Evolutionary conservation across 1,140 invertebrate genomes (phyloP).

Genomic region (Dinothrombium tinctorium): DNA sequence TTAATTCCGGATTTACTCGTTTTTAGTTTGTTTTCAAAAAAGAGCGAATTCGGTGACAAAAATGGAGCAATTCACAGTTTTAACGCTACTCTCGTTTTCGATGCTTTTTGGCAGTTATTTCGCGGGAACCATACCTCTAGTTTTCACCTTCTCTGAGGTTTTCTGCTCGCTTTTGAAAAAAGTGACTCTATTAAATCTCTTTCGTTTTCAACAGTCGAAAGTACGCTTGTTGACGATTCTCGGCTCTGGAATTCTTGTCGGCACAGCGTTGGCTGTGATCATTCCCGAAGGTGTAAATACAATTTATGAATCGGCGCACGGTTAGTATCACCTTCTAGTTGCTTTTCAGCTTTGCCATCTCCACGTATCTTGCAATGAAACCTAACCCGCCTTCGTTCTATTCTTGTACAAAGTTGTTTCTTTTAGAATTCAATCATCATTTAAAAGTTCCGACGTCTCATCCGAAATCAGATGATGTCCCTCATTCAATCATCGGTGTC

Average conservation of each 20-base stretch:
- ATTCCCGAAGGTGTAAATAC: constrained; percentile 93
- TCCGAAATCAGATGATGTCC: constrained; percentile 11
- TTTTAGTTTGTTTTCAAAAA: too few species aligned
- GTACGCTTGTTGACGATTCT: constrained; percentile 76
- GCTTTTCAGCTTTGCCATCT: not conserved
- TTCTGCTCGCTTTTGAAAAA: constrained; percentile 11
- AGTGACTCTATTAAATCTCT: constrained; percentile 11
- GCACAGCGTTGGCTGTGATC: constrained; percentile 87
- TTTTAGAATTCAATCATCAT: constrained; percentile 7
- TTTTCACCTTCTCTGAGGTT: constrained; percentile 83
- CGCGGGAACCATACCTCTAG: constrained; percentile 71
- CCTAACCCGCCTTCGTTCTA: not conserved
- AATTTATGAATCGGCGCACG: constrained; percentile 28
- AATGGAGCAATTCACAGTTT: constrained; percentile 15
- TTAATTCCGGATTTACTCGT: too few species aligned
- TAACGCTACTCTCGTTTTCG: constrained; percentile 33
- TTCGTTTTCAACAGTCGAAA: constrained; percentile 61
- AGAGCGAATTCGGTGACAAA: too few species aligned
- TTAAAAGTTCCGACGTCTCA: constrained; percentile 3
- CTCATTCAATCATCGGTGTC: constrained; percentile 40
- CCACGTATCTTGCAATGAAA: too few species aligned
- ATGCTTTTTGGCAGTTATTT: constrained; percentile 89
- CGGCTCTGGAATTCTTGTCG: constrained; percentile 88
- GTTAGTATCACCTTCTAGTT: constrained; percentile 11
- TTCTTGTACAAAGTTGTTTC: constrained; percentile 3